phyloP scores from a whole-genome alignment of 1,140 invertebrate species.

The Lerema accius region DNA sequence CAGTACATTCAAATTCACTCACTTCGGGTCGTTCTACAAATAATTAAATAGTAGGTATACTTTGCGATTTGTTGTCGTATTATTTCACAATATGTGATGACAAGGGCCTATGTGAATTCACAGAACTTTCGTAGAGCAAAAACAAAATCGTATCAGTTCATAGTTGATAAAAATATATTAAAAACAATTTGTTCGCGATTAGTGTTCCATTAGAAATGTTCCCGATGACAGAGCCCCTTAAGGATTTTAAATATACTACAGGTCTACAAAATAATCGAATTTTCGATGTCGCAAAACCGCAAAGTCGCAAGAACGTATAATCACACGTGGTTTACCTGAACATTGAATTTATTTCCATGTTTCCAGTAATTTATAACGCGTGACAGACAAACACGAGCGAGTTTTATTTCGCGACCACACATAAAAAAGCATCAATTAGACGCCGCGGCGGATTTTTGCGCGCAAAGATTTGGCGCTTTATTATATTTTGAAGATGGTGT shows the following conservation, averaged over 20 bases:
- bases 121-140: too few species aligned
- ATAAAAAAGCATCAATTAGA: conserved; percentile 27
- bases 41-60: neutral
- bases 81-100: too few species aligned
- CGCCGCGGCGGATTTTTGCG: conserved; percentile 9
- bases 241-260: too few species aligned
- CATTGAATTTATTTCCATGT: conserved; percentile 38
- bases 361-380: conserved; percentile 61
- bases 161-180: too few species aligned
- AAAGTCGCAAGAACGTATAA: neutral
- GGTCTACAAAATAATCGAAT: too few species aligned
- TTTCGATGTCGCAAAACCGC: neutral
- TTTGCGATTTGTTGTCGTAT: neutral
- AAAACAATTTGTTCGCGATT: too few species aligned
- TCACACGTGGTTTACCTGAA: neutral
- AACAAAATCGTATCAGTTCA: too few species aligned
- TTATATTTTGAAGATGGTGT: too few species aligned
- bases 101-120: too few species aligned
- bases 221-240: too few species aligned
- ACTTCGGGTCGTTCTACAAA: neutral
- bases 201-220: too few species aligned
- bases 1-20: neutral
- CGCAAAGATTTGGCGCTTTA: conserved; percentile 15
- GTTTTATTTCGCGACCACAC: conserved; percentile 9
- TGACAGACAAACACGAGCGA: conserved; percentile 41